Conservation (phyloP, 2,888 invertebrate genomes). For the Acrobasis suavella region DNA sequence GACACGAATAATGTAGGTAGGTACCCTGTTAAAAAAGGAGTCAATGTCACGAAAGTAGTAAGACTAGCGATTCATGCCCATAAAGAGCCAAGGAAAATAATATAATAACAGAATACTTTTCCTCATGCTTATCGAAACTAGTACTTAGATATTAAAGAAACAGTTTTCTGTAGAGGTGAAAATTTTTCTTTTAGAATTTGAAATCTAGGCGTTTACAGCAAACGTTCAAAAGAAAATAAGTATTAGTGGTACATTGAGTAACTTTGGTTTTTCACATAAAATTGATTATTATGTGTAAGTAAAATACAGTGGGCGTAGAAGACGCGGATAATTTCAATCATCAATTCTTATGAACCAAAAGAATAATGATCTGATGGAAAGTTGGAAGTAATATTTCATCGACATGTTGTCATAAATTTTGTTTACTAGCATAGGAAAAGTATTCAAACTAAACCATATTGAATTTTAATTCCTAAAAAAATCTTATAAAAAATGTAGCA, state of each 20-base stretch:
- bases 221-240: no score
- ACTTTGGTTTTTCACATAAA: neutral
- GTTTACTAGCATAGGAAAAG: no score
- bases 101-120: neutral
- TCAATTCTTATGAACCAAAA: no score
- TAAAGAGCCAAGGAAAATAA: constrained; percentile 6
- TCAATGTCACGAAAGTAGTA: constrained; percentile 27
- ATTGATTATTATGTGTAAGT: neutral
- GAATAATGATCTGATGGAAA: no score
- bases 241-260: neutral
- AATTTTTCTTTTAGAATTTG: no score
- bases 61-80: constrained; percentile 25
- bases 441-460: no score
- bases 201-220: no score
- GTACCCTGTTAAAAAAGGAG: constrained; percentile 17
- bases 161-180: neutral
- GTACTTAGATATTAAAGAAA: neutral
- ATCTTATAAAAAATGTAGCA: neutral
- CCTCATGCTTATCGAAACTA: neutral
- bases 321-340: no score
- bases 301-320: neutral
- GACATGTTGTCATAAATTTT: no score
- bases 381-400: no score
- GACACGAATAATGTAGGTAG: constrained; percentile 16
- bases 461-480: no score